Percentiles rank a stretch among this genome's conserved stretches.
phyloP scores from a whole-genome alignment of 2,113 vertebrate species.

The Solenodon paradoxus region DNA sequence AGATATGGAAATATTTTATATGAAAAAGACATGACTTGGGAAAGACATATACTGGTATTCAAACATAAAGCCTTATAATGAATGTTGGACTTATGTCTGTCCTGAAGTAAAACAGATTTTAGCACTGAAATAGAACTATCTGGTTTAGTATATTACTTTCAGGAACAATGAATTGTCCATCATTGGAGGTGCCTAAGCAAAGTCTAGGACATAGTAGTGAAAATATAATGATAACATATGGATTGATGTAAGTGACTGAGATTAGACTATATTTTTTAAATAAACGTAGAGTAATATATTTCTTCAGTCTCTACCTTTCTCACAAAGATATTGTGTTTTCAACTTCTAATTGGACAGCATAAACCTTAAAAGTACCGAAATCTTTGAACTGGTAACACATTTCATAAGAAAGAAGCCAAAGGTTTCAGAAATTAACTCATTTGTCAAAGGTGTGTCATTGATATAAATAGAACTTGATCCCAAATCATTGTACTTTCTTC shows the following conservation, averaged over 20 bases:
- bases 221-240: neutral
- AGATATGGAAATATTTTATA: neutral
- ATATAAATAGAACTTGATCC: neutral
- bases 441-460: neutral
- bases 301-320: neutral
- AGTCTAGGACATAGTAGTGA: neutral
- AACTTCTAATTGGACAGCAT: too few species aligned
- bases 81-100: neutral
- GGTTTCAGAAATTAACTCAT: neutral
- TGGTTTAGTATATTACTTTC: neutral
- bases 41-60: neutral
- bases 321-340: neutral
- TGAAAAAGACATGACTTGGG: neutral
- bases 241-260: neutral
- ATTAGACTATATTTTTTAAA: neutral
- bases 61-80: neutral
- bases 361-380: too few species aligned
- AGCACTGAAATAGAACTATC: neutral
- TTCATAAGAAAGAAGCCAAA: neutral
- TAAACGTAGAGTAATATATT: neutral
- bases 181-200: neutral
- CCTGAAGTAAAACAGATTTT: neutral
- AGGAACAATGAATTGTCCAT: neutral
- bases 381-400: neutral
- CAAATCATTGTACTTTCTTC: neutral